Evolutionary conservation across 2,113 vertebrate genomes (phyloP), one percentile per base, ranked within the genome.

Genomic region (Leptobrachium ailaonicum): DNA sequence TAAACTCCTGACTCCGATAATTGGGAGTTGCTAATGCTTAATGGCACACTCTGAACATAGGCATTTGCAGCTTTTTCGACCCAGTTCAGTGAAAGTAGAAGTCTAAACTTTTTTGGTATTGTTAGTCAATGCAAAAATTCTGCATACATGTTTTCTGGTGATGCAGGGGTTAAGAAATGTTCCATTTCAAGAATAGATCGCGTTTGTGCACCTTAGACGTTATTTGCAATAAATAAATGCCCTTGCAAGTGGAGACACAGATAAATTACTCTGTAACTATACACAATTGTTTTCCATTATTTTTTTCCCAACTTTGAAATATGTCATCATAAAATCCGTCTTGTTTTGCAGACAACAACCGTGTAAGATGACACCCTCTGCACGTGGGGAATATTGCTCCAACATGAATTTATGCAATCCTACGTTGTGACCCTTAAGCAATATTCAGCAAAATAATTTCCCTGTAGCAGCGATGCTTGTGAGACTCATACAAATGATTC

Each of bases 291-390:
- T 53, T 74, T 14, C 14, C 42, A 3, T 53, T 7, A 14, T 45
- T 71, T 40, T 75, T 60, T 56, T 73, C 14, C 32, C 50, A 14
- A 40, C 2, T 12, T 77, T 43, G 20, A 76, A 68, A 60, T 44
- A 41, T 56, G 14, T 10, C n/a, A 50, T 12, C 43, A 45, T 60
- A 7, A 6, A 58, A 69, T 58, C 50, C 8, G 56, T 68, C 41
- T 11, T 66, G 13, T 68, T 75, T 77, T 68, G 54, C 14, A 58
- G 54, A 2, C 2, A 1, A 32, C 64, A 69, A 77, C 53, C 66
- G 20, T 58, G 75, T 68, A 77, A 77, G 67, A 67, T 53, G 75
- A 76, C 67, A 68, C 41, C 43, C 66, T 32, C 9, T 56, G 47
- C 68, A 3, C 68, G 43, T 68, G 41, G 50, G n/a, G 14, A 60